Evolutionary conservation across 2,113 vertebrate species (phyloP).

Genomic region (Sporophila hypoxantha): DNA sequence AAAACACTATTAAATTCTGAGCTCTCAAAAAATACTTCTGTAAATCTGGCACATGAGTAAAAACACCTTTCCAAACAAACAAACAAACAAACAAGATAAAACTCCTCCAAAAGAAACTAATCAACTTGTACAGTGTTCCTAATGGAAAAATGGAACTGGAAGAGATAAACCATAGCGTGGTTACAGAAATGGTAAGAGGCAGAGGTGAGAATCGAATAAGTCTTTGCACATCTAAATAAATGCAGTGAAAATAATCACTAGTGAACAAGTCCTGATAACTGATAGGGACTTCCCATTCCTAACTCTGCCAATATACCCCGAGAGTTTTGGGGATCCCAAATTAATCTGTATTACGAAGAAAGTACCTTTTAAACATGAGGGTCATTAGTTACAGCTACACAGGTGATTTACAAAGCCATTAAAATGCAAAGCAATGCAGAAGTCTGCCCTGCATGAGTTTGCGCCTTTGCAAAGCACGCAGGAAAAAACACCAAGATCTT

Average conservation of each 20-base stretch:
- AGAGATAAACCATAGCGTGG: not conserved
- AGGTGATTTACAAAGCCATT: not conserved
- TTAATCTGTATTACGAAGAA: not conserved
- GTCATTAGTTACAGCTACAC: not conserved
- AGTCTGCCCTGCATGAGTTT: not conserved
- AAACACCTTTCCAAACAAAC: not conserved
- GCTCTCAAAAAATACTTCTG: not conserved
- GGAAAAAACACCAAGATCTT: not conserved
- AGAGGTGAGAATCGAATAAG: not conserved
- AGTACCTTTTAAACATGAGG: not conserved
- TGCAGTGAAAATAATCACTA: not conserved
- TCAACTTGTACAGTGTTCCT: not conserved
- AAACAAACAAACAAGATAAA: not conserved
- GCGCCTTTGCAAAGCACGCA: not conserved
- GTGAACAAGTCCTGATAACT: not conserved
- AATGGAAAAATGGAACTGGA: not conserved
- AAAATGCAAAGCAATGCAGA: not conserved
- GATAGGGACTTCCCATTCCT: not conserved
- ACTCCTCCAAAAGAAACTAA: not conserved
- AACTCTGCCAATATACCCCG: not conserved
- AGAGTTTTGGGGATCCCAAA: not conserved
- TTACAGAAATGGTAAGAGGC: not conserved
- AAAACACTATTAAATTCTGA: not conserved
- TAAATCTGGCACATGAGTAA: not conserved
- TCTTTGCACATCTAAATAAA: not conserved